These are phyloP conservation scores for silkworm (Bombyx mori) DNA, from an alignment of 1,140 invertebrate genomes.

Conservation along the genomic window ASM3026992v2 NC_085124.1:9140501-9141000, in stretches of 20 bases:
- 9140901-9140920: no score
- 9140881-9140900: no score
- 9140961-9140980: conserved; percentile 12
- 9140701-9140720: conserved; percentile 34
- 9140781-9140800: conserved; percentile 5
- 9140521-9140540: conserved; percentile 45
- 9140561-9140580: conserved; percentile 3
- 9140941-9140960: conserved; percentile 12
- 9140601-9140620: not conserved
- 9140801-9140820: conserved; percentile 12
- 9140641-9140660: conserved; percentile 14
- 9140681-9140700: conserved; percentile 58
- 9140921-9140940: not conserved
- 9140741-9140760: conserved; percentile 51
- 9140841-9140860: no score
- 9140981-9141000: conserved; percentile 20
- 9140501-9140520: conserved; percentile 61
- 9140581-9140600: not conserved
- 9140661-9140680: conserved; percentile 49
- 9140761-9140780: conserved; percentile 21
- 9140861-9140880: no score
- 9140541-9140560: conserved; percentile 20
- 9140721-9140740: conserved; percentile 52
- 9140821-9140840: no score
- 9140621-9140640: not conserved